Base-by-base conservation (phyloP, 2,797 vertebrate genomes). In the Anabas testudineus region DNA sequence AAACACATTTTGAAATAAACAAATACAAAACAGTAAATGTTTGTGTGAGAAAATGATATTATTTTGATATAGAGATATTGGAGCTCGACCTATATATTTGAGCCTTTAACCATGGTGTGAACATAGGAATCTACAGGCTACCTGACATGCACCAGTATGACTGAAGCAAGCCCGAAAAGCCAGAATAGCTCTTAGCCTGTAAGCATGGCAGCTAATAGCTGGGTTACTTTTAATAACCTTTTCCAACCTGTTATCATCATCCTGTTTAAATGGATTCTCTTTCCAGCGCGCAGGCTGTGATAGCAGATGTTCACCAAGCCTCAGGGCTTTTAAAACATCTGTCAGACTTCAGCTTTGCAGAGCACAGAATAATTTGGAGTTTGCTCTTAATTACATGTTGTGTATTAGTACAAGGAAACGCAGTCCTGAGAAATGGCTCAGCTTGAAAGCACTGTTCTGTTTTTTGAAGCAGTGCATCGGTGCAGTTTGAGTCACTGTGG, bases 1-100 rank as follows among this genome's bases (percentile, higher is more conserved):
- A 69, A 69, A 55, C 74, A 46, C 54, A 63, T 64, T 42, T 75
- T 64, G 8, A 74, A 85, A 82, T 84, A 76, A 81, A 79, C 39
- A 51, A 68, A 70, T 47, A 30, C 19, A 63, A 71, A 76, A 49
- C 6, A 10, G 7, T 12, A 22, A 21, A 22, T 19, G 3, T 30
- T 64, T 32, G 52, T 45, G 32, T 32, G 30, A 32, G 9, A n/a
- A 15, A 36, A 13, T 18, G 51, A 26, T 41, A 51, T 18, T 13
- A 1, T n/a, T 2, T 15, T 13, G 22, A 16, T 39, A 24, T 18
- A 37, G 36, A 37, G 36, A 14, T 10, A 13, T 32, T 32, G 32
- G 7, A 32, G 30, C 26, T 5, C 4, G 26, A 24, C 3, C 32
- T 32, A 32, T 2, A 42, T n/a, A 42, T 42, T 18, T 18, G 41